Evolutionary conservation across 2,113 vertebrate species (phyloP), one percentile per base, ranked within the genome.

Genomic region (Regulus satrapa): DNA sequence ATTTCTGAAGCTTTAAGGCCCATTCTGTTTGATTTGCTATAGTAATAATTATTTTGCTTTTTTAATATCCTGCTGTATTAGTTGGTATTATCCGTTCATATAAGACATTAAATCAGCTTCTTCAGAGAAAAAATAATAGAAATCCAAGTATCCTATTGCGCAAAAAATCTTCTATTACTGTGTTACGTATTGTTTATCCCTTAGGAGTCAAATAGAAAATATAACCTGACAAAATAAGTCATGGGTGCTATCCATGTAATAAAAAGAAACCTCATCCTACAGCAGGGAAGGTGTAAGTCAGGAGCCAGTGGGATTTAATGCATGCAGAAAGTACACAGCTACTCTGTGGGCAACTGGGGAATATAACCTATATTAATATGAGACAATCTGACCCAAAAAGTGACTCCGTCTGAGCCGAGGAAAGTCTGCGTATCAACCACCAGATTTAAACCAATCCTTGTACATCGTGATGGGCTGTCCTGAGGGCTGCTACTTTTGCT

Each of bases 21-120:
- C 21, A 28, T 51, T 89, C 45, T 64, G 26, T 72, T 69, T 91
- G 83, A 91, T 72, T 52, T 95, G 72, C 45, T 88, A 36, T 31
- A 56, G 72, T 56, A 86, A 90, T 95, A 58, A 71, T 88, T 92
- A 84, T 52, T 96, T 90, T 85, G 36, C 52, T 46, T 89, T 93
- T 89, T 96, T 91, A 93, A 95, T 94, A 93, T 72, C 79, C 43
- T 78, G 73, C 71, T 93, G 31, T 56, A 90, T 88, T 93, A 77
- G 29, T 77, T 79, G 48, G 46, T 43, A 76, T 89, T 89, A 85
- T 71, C 31, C 10, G 24, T 84, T 95, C 72, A 84, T 61, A 43
- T 25, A 80, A 69, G 48, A 76, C 43, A 80, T 68, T 86, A 80
- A 86, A 95, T 88, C 51, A 84, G 34, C 31, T 90, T 95, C 82